Base-by-base conservation (phyloP, 1,140 invertebrate genomes). In the Theocolax elegans region DNA sequence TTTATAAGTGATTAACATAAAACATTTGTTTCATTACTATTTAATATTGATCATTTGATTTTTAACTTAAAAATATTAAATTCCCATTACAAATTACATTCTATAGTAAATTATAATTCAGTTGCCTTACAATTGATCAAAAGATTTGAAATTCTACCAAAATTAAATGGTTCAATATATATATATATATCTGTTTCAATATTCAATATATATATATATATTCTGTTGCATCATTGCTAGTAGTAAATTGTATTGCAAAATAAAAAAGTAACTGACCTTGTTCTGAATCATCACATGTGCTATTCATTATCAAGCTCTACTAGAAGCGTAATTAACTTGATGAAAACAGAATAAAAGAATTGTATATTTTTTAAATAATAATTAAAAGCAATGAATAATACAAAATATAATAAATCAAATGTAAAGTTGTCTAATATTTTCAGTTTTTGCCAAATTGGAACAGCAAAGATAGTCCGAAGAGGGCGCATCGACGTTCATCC, bases 401-500 rank as follows among this genome's bases (percentile, higher is more conserved):
- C 51, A 6, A 21, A 17, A 19, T 4, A 19, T 48, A n/a, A 48
- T 51, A 2, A 51, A 12, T 51, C 3, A 51, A 51, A 27, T 15
- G 27, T 7, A 51, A 15, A 29, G 25, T 27, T 25, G 23, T 29
- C 15, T 15, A 25, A 2, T 27, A 25, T 21, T 64, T 75, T 76
- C 48, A 83, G 81, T 83, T 82, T 69, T 29, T 80, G 54, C 75
- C 80, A 15, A 73, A 71, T 25, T 80, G 80, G 77, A 67, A 71
- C 38, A 77, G 74, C 27, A 82, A 77, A 63, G 31, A 72, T 35
- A 81, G 78, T 49, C 80, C 80, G 15, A 82, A 76, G 6, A 75
- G 74, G 29, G 53, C 66, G n/a, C 81, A 83, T 68, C 75, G 76
- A 7, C 71, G 81, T 17, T 83, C 81, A 0, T 81, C 78, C 1